A percentile compares a stretch with the other conserved stretches of the same genome.
phyloP scores from a whole-genome alignment of 2,113 vertebrate genomes.

The Dipodomys merriami region DNA sequence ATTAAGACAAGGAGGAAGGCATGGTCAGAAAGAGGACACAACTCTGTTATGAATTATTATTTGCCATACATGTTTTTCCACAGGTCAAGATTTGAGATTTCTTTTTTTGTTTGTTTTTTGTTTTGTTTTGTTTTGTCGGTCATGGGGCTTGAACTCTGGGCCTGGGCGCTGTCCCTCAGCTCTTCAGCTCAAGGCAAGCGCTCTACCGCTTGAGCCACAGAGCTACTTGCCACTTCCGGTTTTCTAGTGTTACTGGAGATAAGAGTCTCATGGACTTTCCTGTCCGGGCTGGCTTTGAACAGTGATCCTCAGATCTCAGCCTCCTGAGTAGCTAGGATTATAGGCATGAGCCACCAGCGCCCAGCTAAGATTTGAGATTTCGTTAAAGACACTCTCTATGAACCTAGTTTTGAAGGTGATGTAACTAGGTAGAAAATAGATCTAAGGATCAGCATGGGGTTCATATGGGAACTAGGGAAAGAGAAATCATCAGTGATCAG shows the following conservation, averaged over 20 bases:
- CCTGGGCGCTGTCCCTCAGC: no score
- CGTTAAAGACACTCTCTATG: neutral
- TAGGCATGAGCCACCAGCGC: no score
- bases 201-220: no score
- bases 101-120: neutral
- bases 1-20: neutral
- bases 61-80: neutral
- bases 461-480: neutral
- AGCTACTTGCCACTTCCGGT: no score
- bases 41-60: neutral
- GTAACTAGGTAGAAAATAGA: slow-evolving; percentile 23
- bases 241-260: no score
- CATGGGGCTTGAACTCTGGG: no score
- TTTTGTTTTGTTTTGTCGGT: no score
- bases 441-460: neutral
- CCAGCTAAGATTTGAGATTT: neutral
- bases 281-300: no score
- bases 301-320: no score
- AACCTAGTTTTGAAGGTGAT: slow-evolving; percentile 39
- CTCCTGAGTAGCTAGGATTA: no score
- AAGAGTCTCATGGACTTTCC: no score
- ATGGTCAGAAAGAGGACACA: neutral
- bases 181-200: no score
- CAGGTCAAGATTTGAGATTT: slow-evolving; percentile 1
- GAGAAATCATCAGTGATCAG: neutral